Percentiles rank a stretch among this genome's conserved stretches.
Evolutionary conservation across 2,113 vertebrate genomes (phyloP).

Genomic region (Hippocampus mohnikei): DNA sequence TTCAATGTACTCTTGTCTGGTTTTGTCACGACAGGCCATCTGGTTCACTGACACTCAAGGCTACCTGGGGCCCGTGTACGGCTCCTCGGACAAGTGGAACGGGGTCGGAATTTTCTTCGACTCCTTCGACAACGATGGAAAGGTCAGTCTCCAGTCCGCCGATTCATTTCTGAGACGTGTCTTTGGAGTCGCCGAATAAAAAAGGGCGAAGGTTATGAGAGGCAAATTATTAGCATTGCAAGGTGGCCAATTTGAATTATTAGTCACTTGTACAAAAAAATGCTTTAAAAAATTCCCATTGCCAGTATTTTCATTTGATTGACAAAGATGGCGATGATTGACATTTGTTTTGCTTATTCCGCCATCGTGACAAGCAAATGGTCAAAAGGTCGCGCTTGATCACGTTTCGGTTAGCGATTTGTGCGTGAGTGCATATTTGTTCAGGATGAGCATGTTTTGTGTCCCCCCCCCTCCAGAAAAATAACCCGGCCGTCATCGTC

Average conservation of each 20-base stretch:
- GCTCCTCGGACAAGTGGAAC: constrained; percentile 88
- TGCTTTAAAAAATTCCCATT: neutral
- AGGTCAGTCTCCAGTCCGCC: constrained; percentile 71
- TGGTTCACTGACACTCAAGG: constrained; percentile 90
- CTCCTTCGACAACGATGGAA: constrained; percentile 98
- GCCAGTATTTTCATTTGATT: neutral
- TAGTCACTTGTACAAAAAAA: too few relatives aligned
- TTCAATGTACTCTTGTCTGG: neutral
- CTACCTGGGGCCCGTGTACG: constrained; percentile 90
- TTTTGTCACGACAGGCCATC: constrained; percentile 74
- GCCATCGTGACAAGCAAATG: neutral
- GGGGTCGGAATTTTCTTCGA: constrained; percentile 96
- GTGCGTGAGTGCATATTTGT: constrained; percentile 2
- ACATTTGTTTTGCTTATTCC: neutral
- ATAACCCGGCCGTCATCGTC: constrained; percentile 87
- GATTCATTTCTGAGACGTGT: neutral
- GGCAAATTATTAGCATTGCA: too few relatives aligned
- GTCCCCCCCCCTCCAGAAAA: constrained; percentile 80
- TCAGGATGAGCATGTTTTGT: constrained; percentile 30
- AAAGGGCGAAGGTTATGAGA: too few relatives aligned
- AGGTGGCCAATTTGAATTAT: neutral
- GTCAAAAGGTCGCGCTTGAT: neutral
- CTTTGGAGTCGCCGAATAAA: neutral
- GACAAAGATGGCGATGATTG: neutral
- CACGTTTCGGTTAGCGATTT: constrained; percentile 25